Conservation (phyloP, 2,888 invertebrate species). For the Luperina nickerlii region DNA sequence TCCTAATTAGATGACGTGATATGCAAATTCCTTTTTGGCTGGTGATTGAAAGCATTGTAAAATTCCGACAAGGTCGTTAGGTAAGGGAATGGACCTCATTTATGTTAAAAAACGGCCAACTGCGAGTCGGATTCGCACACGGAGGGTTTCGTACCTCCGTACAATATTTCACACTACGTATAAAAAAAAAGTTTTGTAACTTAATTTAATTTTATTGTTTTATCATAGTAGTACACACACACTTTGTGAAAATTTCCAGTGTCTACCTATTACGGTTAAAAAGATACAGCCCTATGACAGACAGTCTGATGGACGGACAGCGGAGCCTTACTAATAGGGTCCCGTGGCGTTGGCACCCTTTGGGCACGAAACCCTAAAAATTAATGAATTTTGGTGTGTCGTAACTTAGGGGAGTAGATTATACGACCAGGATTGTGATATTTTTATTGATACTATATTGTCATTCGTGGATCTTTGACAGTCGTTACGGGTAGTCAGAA, state of each 20-base stretch:
- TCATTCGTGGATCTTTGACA: too few species aligned
- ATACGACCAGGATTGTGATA: too few species aligned
- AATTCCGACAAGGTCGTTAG: constrained; percentile 19
- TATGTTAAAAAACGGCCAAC: background rate
- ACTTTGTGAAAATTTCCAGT: background rate
- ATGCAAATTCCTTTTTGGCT: constrained; percentile 50
- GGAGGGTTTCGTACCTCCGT: background rate
- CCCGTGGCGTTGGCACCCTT: background rate
- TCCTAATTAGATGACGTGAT: constrained; percentile 56
- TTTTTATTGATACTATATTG: too few species aligned
- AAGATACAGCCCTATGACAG: too few species aligned
- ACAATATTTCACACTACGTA: background rate
- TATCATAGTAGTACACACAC: background rate
- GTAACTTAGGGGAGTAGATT: too few species aligned
- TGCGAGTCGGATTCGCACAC: background rate
- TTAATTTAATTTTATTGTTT: too few species aligned
- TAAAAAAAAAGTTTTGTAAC: too few species aligned
- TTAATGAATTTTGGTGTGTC: too few species aligned
- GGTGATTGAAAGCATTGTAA: constrained; percentile 42
- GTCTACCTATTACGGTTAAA: background rate
- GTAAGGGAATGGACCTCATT: constrained; percentile 12
- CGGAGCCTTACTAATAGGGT: too few species aligned
- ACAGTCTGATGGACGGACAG: too few species aligned
- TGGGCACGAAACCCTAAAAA: background rate
- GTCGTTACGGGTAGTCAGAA: too few species aligned